Evolutionary conservation across 2,888 invertebrate genomes (phyloP).

Genomic region (Calliopum simillimum): DNA sequence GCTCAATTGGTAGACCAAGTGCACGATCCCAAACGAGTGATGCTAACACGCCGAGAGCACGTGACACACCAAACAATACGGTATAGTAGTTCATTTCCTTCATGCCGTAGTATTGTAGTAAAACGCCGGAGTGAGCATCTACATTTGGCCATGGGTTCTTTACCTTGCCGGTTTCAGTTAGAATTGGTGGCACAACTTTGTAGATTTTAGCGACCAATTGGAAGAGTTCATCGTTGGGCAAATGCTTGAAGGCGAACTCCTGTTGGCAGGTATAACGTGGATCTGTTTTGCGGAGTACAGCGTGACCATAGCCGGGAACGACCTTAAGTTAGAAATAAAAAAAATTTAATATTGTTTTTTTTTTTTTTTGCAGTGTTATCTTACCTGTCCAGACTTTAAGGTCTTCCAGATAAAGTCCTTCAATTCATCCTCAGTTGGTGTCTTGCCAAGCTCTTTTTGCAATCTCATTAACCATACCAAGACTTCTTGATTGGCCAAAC

Average conservation of each 20-base stretch:
- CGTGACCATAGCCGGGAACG: slow-evolving; percentile 91
- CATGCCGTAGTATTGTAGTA: slow-evolving; percentile 86
- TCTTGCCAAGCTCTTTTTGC: slow-evolving; percentile 85
- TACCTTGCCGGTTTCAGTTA: slow-evolving; percentile 86
- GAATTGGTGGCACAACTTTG: slow-evolving; percentile 85
- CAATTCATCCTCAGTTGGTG: slow-evolving; percentile 88
- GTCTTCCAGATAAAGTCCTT: slow-evolving; percentile 99
- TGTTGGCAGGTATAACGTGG: slow-evolving; percentile 84
- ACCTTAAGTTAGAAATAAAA: slow-evolving; percentile 67
- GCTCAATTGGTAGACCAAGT: slow-evolving; percentile 84
- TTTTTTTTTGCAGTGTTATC: not conserved
- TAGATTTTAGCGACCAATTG: slow-evolving; percentile 83
- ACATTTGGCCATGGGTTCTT: slow-evolving; percentile 96
- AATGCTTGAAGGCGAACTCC: slow-evolving; percentile 86
- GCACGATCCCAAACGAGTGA: slow-evolving; percentile 87
- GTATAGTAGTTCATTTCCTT: slow-evolving; percentile 93
- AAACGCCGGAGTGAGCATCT: slow-evolving; percentile 89
- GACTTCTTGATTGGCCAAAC: slow-evolving; percentile 92
- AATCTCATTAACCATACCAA: slow-evolving; percentile 94
- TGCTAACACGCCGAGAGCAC: slow-evolving; percentile 85
- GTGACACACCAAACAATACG: slow-evolving; percentile 88
- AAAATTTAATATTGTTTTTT: not conserved
- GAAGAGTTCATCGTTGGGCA: slow-evolving; percentile 85
- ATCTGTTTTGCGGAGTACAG: slow-evolving; percentile 89
- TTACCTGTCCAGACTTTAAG: slow-evolving; percentile 80